phyloP scores from a whole-genome alignment of 2,797 vertebrate genomes.

The Acrocephalus scirpaceus region DNA sequence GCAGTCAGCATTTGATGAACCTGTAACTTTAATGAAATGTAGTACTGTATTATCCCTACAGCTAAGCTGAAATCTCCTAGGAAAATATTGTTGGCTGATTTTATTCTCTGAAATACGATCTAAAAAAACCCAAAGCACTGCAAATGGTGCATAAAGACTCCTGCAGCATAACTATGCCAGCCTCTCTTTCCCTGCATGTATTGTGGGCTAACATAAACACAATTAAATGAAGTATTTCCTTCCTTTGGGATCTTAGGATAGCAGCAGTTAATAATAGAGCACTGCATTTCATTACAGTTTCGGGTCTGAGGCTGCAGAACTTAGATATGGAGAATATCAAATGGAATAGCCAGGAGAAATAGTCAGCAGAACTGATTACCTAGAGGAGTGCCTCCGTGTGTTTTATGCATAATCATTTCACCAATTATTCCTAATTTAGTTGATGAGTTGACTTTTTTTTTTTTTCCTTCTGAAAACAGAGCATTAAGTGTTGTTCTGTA shows the following conservation, averaged over 20 bases:
- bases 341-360: slow-evolving; percentile 58
- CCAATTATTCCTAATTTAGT: slow-evolving; percentile 46
- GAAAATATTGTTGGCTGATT: slow-evolving; percentile 42
- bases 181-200: not conserved
- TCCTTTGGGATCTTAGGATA: slow-evolving; percentile 48
- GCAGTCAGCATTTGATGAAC: slow-evolving; percentile 54
- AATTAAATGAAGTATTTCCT: slow-evolving; percentile 60
- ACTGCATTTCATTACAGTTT: slow-evolving; percentile 51
- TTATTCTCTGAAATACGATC: slow-evolving; percentile 41
- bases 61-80: slow-evolving; percentile 44
- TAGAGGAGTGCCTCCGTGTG: not conserved
- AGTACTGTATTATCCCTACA: slow-evolving; percentile 43
- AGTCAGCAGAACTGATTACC: slow-evolving; percentile 23
- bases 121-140: not conserved
- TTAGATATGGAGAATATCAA: slow-evolving; percentile 46
- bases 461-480: not conserved
- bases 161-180: slow-evolving; percentile 6
- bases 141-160: not conserved
- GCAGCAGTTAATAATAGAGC: slow-evolving; percentile 50
- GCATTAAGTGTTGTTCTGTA: not conserved
- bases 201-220: slow-evolving; percentile 20
- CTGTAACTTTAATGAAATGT: slow-evolving; percentile 58
- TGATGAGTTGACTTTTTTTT: slow-evolving; percentile 1
- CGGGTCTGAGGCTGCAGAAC: slow-evolving; percentile 41
- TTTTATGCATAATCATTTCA: slow-evolving; percentile 39